These are phyloP conservation scores for Corydoras sp. DNA, from an alignment of 2,113 vertebrate genomes.

Conservation along the genomic window DNA sequence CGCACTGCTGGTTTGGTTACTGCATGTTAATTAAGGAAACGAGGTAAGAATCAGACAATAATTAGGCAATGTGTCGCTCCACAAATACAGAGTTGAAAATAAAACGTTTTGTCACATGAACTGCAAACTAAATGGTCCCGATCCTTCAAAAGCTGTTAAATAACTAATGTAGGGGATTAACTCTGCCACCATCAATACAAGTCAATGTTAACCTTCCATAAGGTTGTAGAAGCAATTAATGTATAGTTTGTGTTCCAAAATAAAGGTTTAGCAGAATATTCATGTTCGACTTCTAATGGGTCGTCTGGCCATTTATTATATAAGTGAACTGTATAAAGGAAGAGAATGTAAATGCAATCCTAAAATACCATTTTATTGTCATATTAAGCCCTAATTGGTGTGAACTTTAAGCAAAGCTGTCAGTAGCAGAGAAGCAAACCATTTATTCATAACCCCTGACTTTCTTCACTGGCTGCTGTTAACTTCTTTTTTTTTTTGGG, in stretches of 20 bases:
- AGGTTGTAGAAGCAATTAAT: too few species aligned
- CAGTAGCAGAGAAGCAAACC: conserved; percentile 21
- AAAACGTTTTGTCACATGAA: conserved; percentile 27
- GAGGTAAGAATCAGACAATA: conserved; percentile 24
- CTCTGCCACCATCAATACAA: too few species aligned
- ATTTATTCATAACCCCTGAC: conserved; percentile 47
- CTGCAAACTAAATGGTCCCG: conserved; percentile 28
- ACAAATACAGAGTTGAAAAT: too few species aligned
- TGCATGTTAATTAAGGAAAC: conserved; percentile 41
- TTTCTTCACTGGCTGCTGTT: conserved; percentile 54
- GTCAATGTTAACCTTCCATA: too few species aligned
- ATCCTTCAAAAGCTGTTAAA: too few species aligned
- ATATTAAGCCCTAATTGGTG: conserved; percentile 31
- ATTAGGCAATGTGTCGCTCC: too few species aligned
- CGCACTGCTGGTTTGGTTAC: conserved; percentile 31
- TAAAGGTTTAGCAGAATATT: too few species aligned
- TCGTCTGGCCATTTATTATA: not conserved
- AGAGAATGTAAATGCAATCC: too few species aligned
- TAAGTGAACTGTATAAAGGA: conserved; percentile 10
- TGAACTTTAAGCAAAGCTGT: not conserved
- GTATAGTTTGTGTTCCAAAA: too few species aligned
- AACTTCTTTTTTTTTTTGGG: conserved; percentile 19
- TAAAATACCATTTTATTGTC: too few species aligned
- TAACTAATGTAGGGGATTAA: too few species aligned
- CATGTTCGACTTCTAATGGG: not conserved